These are phyloP conservation scores for Melanotaenia boesemani DNA, from an alignment of 2,797 vertebrate genomes.

Conservation along the genomic window DNA sequence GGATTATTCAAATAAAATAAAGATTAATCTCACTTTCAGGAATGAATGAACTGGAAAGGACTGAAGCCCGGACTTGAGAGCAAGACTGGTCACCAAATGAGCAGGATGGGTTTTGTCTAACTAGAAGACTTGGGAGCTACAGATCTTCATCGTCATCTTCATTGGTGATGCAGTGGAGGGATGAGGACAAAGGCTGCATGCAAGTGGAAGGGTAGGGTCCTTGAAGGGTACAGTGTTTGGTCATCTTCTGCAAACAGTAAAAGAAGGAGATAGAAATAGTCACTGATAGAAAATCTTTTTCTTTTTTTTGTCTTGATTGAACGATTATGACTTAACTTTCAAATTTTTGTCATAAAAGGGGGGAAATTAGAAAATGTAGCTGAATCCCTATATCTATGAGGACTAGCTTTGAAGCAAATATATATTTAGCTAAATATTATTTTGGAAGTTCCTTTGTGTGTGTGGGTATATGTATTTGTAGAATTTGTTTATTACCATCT, in stretches of 20 bases:
- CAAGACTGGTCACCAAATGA: constrained; percentile 43
- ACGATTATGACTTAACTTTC: background rate
- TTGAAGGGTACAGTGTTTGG: constrained; percentile 74
- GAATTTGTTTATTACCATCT: constrained; percentile 56
- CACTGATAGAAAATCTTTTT: background rate
- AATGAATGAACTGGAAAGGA: constrained; percentile 50
- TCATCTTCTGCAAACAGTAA: constrained; percentile 63
- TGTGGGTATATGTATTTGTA: background rate
- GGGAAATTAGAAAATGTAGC: background rate
- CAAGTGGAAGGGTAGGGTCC: constrained; percentile 62
- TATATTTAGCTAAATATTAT: background rate
- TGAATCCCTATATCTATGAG: background rate
- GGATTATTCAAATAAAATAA: constrained; percentile 24
- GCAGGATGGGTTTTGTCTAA: constrained; percentile 58
- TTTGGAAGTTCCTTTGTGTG: background rate
- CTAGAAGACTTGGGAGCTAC: constrained; percentile 67
- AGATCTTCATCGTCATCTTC: constrained; percentile 67
- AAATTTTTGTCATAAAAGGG: background rate
- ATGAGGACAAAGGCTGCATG: constrained; percentile 75
- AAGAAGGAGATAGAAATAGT: background rate
- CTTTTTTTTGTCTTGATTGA: too few species aligned
- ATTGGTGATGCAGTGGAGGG: constrained; percentile 56
- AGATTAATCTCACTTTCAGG: constrained; percentile 19
- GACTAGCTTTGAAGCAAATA: background rate
- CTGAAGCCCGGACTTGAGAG: constrained; percentile 52